Evolutionary conservation across 2,888 invertebrate genomes (phyloP).

Genomic region (Catocala fraxini): DNA sequence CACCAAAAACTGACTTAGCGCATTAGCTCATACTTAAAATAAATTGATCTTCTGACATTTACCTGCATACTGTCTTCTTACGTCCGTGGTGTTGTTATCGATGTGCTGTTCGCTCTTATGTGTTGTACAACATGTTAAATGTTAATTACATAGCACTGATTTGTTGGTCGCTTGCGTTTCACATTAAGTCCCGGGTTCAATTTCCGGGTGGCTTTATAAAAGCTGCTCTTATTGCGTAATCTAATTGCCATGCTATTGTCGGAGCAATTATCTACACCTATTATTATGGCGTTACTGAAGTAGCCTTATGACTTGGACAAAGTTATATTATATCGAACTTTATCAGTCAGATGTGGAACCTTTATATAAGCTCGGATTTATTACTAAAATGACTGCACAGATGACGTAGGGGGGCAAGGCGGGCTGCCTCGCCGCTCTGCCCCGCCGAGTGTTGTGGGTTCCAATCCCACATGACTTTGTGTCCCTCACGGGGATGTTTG

Average conservation of each 20-base stretch:
- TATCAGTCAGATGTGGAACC: too few species aligned
- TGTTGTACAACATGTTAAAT: constrained; percentile 49
- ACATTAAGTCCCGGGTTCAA: constrained; percentile 32
- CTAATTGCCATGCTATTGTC: constrained; percentile 31
- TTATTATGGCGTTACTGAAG: background rate
- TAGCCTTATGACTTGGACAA: too few species aligned
- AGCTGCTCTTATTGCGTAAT: constrained; percentile 26
- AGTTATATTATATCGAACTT: too few species aligned
- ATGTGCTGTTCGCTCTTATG: constrained; percentile 37
- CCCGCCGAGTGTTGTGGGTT: too few species aligned
- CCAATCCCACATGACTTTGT: too few species aligned
- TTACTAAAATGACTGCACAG: too few species aligned
- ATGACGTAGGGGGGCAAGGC: too few species aligned
- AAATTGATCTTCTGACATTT: constrained; percentile 18
- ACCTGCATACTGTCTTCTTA: constrained; percentile 15
- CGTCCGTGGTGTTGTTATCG: constrained; percentile 33
- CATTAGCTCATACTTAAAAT: background rate
- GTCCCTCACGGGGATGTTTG: too few species aligned
- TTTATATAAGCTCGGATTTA: too few species aligned
- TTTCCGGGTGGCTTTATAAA: constrained; percentile 37
- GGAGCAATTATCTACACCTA: background rate
- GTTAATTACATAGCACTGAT: constrained; percentile 52
- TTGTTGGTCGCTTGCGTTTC: constrained; percentile 37
- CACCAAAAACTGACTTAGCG: too few species aligned
- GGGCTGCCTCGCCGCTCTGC: too few species aligned